Conservation (phyloP, 2,888 invertebrate genomes). For the Hydroisotoma schaefferi region DNA sequence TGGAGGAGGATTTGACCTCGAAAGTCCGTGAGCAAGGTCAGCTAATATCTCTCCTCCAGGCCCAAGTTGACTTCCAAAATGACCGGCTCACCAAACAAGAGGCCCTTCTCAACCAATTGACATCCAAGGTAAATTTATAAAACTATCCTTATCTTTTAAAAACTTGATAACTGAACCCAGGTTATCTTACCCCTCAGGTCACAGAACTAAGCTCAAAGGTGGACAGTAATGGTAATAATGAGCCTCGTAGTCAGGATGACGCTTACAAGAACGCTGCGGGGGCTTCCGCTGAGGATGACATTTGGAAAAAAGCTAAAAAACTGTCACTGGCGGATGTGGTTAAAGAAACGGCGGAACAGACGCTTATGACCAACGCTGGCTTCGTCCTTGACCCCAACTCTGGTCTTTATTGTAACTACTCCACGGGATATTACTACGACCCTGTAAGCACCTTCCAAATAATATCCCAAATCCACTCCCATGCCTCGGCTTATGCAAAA, state of each 20-base stretch:
- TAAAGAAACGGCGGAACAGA: slow-evolving; percentile 43
- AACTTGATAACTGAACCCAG: neutral
- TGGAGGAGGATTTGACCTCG: no score
- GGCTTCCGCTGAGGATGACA: no score
- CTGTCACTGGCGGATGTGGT: slow-evolving; percentile 35
- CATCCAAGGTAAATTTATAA: slow-evolving; percentile 22
- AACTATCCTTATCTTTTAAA: neutral
- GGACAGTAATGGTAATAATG: slow-evolving; percentile 8
- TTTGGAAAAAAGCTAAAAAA: slow-evolving; percentile 1
- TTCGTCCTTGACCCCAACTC: slow-evolving; percentile 83
- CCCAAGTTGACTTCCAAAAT: slow-evolving; percentile 42
- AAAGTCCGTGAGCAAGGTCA: slow-evolving; percentile 39
- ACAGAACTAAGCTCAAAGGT: slow-evolving; percentile 15
- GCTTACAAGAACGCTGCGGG: neutral
- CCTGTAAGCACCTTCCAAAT: slow-evolving; percentile 60
- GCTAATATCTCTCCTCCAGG: slow-evolving; percentile 36
- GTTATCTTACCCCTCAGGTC: slow-evolving; percentile 5
- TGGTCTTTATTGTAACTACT: slow-evolving; percentile 83
- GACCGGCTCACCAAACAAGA: slow-evolving; percentile 34
- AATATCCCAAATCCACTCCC: neutral
- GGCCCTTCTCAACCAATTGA: slow-evolving; percentile 18
- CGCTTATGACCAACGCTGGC: slow-evolving; percentile 24
- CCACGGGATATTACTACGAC: slow-evolving; percentile 86
- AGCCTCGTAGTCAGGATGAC: slow-evolving; percentile 3
- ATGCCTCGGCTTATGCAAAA: neutral